Percentiles rank a stretch among this genome's conserved stretches.
These are phyloP conservation scores for Lutjanus campechanus DNA, from an alignment of 2,797 vertebrate species.

Conservation along the genomic window DNA sequence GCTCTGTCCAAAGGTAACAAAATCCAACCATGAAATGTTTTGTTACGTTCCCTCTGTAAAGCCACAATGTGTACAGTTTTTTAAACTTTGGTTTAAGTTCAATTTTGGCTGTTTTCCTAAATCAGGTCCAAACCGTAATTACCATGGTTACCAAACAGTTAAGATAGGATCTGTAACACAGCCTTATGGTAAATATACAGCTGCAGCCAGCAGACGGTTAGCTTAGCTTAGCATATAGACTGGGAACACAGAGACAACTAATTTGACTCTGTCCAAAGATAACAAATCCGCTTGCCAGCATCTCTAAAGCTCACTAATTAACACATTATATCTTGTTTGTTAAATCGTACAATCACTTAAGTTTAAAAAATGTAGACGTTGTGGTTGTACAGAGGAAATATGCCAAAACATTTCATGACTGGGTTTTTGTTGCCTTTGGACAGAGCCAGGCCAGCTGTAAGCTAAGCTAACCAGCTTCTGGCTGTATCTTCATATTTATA, in stretches of 20 bases:
- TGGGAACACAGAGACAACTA: not conserved
- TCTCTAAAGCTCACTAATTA: not conserved
- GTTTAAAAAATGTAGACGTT: too few relatives aligned
- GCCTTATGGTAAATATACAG: not conserved
- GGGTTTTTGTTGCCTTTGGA: not conserved
- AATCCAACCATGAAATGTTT: too few relatives aligned
- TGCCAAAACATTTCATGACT: not conserved
- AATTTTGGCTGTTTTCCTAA: too few relatives aligned
- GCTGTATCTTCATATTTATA: not conserved
- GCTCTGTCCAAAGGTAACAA: too few relatives aligned
- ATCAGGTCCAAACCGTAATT: too few relatives aligned
- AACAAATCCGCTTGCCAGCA: not conserved
- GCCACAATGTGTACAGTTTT: too few relatives aligned
- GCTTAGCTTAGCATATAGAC: not conserved
- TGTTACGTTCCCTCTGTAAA: too few relatives aligned
- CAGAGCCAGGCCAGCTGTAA: not conserved
- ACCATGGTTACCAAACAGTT: too few relatives aligned
- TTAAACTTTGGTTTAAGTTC: too few relatives aligned
- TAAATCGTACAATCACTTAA: too few relatives aligned
- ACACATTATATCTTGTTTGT: not conserved
- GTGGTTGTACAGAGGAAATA: not conserved
- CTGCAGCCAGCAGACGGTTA: not conserved
- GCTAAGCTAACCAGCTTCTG: not conserved
- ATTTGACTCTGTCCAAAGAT: too few relatives aligned
- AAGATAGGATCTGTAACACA: too few relatives aligned